phyloP scores from a whole-genome alignment of 2,797 vertebrate genomes.

The Acridotheres tristis region DNA sequence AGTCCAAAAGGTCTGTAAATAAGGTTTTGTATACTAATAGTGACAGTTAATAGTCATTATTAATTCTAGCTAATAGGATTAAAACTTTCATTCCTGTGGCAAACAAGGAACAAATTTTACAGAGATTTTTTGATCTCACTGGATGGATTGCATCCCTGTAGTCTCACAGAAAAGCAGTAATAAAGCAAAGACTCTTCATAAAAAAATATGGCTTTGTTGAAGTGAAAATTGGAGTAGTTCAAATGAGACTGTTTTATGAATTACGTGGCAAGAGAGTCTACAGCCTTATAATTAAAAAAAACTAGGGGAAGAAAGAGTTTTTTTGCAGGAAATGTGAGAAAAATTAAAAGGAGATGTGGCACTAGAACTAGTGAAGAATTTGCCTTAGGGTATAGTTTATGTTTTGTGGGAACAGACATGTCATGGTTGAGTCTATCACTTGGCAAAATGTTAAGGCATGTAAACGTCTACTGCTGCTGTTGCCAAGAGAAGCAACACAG shows the following conservation, averaged over 20 bases:
- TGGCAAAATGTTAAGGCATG: neutral
- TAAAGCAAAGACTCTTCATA: neutral
- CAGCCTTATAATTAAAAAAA: neutral
- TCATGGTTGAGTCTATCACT: neutral
- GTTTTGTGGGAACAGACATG: neutral
- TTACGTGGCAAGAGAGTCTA: neutral
- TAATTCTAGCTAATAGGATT: neutral
- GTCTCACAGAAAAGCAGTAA: neutral
- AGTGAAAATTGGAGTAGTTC: neutral
- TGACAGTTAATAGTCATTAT: neutral
- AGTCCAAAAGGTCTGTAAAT: neutral
- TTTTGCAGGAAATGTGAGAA: neutral
- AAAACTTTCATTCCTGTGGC: neutral
- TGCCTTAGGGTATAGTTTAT: neutral
- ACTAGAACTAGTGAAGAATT: neutral
- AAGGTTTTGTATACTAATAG: neutral
- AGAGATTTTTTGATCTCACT: neutral
- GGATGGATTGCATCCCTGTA: neutral
- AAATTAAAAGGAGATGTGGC: neutral
- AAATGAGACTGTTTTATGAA: neutral
- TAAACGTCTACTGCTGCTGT: fast-evolving
- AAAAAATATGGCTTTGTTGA: neutral
- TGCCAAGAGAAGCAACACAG: neutral
- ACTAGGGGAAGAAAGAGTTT: neutral
- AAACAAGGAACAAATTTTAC: neutral